Percentiles rank a stretch among this genome's conserved stretches.
Conservation (phyloP, 2,888 invertebrate species). For the Cataglyphis albicans region DNA sequence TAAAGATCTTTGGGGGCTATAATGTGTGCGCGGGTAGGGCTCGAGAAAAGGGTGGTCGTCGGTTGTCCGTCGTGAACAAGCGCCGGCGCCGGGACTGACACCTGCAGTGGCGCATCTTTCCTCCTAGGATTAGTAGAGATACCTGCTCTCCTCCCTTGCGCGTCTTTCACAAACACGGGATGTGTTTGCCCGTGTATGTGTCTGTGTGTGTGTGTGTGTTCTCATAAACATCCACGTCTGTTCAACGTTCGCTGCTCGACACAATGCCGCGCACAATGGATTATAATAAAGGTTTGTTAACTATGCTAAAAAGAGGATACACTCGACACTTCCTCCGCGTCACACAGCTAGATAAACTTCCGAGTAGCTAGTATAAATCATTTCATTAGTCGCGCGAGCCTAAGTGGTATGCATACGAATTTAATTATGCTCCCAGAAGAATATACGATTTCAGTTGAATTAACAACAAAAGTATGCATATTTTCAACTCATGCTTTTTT, state of each 20-base stretch:
- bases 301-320: slow-evolving; percentile 28
- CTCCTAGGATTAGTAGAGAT: slow-evolving; percentile 51
- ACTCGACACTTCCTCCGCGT: neutral
- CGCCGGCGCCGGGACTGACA: slow-evolving; percentile 80
- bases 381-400: neutral
- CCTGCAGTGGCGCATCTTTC: slow-evolving; percentile 72
- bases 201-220: neutral
- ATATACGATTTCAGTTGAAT: slow-evolving; percentile 3
- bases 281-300: slow-evolving; percentile 58
- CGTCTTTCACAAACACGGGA: slow-evolving; percentile 52
- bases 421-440: neutral
- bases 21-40: slow-evolving; percentile 57
- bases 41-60: slow-evolving; percentile 66
- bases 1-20: slow-evolving; percentile 62
- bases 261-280: slow-evolving; percentile 29
- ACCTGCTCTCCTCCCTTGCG: slow-evolving; percentile 51
- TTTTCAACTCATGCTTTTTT: neutral
- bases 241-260: slow-evolving; percentile 19
- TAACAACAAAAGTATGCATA: neutral
- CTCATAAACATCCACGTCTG: slow-evolving; percentile 3
- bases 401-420: slow-evolving; percentile 29
- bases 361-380: slow-evolving; percentile 7
- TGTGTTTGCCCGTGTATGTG: neutral
- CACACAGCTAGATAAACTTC: slow-evolving; percentile 38
- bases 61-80: slow-evolving; percentile 61